Evolutionary conservation across 2,888 invertebrate genomes (phyloP).

Genomic region (Drosophila picticornis): DNA sequence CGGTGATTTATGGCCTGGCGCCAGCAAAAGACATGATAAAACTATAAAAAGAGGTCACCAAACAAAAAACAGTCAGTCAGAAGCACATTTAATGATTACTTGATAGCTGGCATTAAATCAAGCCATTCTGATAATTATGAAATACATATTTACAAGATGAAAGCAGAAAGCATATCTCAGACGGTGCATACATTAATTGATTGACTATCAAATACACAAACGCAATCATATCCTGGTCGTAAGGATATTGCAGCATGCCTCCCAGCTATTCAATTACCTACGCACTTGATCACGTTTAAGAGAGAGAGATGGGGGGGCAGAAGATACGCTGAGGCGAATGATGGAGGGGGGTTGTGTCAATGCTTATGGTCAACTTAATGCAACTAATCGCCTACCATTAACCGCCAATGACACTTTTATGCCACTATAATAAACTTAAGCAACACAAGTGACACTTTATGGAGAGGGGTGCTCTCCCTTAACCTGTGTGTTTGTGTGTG

Average conservation of each 20-base stretch:
- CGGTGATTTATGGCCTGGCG: not conserved
- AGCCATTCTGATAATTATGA: not conserved
- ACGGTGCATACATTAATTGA: conserved; percentile 19
- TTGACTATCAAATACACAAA: conserved; percentile 24
- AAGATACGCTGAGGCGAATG: not conserved
- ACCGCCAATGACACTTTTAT: conserved; percentile 80
- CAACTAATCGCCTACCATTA: conserved; percentile 77
- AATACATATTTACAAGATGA: not conserved
- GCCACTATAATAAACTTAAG: conserved; percentile 81
- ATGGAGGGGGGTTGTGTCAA: not conserved
- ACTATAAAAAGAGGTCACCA: not conserved
- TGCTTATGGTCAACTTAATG: conserved; percentile 56
- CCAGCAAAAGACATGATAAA: not conserved
- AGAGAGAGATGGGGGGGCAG: not conserved
- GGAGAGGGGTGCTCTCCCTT: not conserved
- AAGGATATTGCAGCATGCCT: conserved; percentile 10
- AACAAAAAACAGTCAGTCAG: not conserved
- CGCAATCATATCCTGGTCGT: conserved; percentile 13
- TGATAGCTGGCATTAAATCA: not conserved
- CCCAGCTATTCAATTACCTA: conserved; percentile 52
- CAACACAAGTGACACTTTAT: conserved; percentile 45
- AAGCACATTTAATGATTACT: not conserved
- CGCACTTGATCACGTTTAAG: conserved; percentile 27
- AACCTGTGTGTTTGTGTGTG: conserved; percentile 6
- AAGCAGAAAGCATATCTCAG: not conserved